Conservation (phyloP, 2,113 vertebrate species). For the cattle (Bos taurus) region ARS-UCD2.0 NC_037342.1:15900501-15901000, state of each 20-base stretch:
- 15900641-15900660: background rate
- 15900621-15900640: background rate
- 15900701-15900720: background rate
- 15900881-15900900: background rate
- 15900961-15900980: background rate
- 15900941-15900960: background rate
- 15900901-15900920: slow-evolving; percentile 8
- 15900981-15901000: background rate
- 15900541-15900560: background rate
- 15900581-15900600: background rate
- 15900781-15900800: background rate
- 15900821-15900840: background rate
- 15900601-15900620: background rate
- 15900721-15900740: background rate
- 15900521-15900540: background rate
- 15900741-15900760: background rate
- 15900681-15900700: background rate
- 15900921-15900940: background rate
- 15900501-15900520: background rate
- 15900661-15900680: background rate
- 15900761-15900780: background rate
- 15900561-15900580: background rate
- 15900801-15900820: background rate
- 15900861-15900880: background rate
- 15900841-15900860: background rate